These are phyloP conservation scores for Leptopilina boulardi DNA, from an alignment of 1,140 invertebrate genomes.

Conservation along the genomic window DNA sequence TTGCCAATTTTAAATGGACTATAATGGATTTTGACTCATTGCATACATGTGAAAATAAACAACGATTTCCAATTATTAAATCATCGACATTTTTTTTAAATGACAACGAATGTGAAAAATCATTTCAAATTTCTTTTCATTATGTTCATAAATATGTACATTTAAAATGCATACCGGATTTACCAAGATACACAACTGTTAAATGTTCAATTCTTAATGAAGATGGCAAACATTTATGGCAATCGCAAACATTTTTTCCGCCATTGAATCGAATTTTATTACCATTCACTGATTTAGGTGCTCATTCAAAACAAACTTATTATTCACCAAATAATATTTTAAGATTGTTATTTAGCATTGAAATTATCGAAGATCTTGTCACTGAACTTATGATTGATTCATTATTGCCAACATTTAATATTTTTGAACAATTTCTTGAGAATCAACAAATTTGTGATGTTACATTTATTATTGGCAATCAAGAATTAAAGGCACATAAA, in stretches of 20 bases:
- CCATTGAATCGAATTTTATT: background rate
- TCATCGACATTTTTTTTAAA: background rate
- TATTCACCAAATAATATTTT: background rate
- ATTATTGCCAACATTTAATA: background rate
- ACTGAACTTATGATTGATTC: background rate
- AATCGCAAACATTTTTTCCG: background rate
- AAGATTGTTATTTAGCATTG: background rate
- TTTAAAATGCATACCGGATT: background rate
- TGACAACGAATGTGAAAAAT: background rate
- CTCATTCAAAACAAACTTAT: background rate
- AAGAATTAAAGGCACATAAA: background rate
- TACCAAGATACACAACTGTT: background rate
- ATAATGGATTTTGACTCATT: background rate
- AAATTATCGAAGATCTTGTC: constrained; percentile 2
- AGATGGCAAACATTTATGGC: background rate
- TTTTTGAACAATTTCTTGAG: background rate
- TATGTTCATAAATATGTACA: background rate
- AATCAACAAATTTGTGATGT: background rate
- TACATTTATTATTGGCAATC: background rate
- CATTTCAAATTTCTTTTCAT: background rate
- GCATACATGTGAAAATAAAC: background rate
- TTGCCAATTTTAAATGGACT: background rate
- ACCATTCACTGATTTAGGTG: background rate
- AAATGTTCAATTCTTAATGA: background rate
- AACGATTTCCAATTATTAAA: background rate